These are phyloP conservation scores for Chiridota heheva DNA, from an alignment of 35 echinoderm and acorn worm species.

Conservation along the genomic window DNA sequence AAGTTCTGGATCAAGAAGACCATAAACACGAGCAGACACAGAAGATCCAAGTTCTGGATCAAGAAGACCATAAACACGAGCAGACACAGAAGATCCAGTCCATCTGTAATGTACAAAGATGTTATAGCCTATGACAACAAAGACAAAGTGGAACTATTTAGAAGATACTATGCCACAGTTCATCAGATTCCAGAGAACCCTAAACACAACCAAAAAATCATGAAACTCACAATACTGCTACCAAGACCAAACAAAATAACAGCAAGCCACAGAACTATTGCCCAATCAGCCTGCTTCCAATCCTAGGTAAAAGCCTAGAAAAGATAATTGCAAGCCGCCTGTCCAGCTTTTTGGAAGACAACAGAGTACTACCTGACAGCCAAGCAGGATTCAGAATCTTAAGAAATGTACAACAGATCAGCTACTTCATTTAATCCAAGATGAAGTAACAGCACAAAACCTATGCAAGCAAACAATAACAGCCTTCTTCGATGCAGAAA, in stretches of 20 bases:
- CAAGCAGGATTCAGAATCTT: slow-evolving; percentile 2
- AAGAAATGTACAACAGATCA: slow-evolving; percentile 3
- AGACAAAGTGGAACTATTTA: slow-evolving; percentile 1
- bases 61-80: too few relatives aligned
- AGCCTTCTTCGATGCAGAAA: slow-evolving; percentile 36
- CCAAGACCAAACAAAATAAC: slow-evolving; percentile 27
- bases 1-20: too few relatives aligned
- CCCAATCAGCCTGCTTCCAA: slow-evolving; percentile 22
- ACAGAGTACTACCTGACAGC: neutral
- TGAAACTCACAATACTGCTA: slow-evolving; percentile 3
- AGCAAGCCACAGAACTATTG: neutral
- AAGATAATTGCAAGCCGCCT: slow-evolving; percentile 10
- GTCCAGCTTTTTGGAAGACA: neutral
- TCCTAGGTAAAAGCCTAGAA: slow-evolving; percentile 3
- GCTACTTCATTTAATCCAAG: neutral
- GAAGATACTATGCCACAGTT: slow-evolving; percentile 9
- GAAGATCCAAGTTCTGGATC: too few relatives aligned
- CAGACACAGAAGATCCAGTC: too few relatives aligned
- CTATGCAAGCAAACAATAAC: slow-evolving; percentile 2
- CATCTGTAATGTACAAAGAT: neutral
- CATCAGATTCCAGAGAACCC: slow-evolving; percentile 25
- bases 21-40: too few relatives aligned
- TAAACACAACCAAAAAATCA: neutral
- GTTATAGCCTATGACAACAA: neutral
- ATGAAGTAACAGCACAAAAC: neutral